phyloP scores from a whole-genome alignment of 2,797 vertebrate genomes.

The Sylvia borin region DNA sequence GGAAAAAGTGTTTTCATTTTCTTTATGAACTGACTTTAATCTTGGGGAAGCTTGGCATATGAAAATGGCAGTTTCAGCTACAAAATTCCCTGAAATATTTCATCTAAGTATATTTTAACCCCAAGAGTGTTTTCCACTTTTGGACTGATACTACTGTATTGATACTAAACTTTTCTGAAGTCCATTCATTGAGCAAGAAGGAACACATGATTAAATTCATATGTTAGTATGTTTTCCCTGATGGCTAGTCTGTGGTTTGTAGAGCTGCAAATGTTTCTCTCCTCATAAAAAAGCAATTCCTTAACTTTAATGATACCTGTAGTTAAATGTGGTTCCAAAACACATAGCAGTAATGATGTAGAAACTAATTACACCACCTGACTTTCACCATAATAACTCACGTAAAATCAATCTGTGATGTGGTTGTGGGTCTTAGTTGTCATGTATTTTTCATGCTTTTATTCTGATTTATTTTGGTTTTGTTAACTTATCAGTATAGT shows the following conservation, averaged over 20 bases:
- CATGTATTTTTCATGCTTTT: background rate
- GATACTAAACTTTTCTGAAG: background rate
- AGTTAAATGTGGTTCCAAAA: slow-evolving; percentile 42
- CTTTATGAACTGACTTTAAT: background rate
- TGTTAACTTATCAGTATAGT: background rate
- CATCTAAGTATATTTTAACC: background rate
- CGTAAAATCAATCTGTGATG: background rate
- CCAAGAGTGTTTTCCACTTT: background rate
- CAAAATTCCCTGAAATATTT: background rate
- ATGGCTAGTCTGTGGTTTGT: slow-evolving; percentile 33
- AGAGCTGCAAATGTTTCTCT: slow-evolving; percentile 50
- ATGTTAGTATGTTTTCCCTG: slow-evolving; percentile 21
- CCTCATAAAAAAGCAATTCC: slow-evolving; percentile 31
- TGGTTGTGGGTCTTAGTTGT: background rate
- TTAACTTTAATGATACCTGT: slow-evolving; percentile 41
- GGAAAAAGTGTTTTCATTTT: background rate
- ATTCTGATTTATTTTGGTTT: background rate
- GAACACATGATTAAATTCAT: slow-evolving; percentile 45
- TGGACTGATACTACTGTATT: background rate
- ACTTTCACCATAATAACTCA: background rate
- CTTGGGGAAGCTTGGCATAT: background rate
- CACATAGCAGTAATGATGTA: background rate
- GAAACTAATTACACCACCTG: background rate
- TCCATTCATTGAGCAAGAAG: background rate
- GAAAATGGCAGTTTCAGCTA: background rate